Evolutionary conservation across 2,113 vertebrate species (phyloP), one percentile per base, ranked within the genome.

Genomic region (Bambusicola thoracicus): DNA sequence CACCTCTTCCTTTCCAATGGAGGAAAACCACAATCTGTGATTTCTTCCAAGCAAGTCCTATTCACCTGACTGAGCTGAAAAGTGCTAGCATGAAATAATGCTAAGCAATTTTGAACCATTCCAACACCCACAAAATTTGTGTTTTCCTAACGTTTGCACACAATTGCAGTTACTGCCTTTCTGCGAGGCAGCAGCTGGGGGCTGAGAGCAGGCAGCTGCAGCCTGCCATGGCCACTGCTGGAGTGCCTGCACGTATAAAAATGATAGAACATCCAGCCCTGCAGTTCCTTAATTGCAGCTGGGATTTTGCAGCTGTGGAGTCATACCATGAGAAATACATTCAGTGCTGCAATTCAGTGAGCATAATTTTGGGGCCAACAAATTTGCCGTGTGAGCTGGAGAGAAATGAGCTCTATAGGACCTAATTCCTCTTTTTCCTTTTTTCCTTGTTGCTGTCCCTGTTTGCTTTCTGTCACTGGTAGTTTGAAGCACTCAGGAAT

Each of bases 171-270:
- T 56, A 13, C 84, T 86, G 92, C 66, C 68, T 92, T 91, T 94
- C 93, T 97, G 87, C 82, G 90, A 72, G 69, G 9, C 79, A 95
- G 95, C 97, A 98, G 97, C 97, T 97, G 97, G 97, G 81, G 73
- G 80, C 81, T 95, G 95, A 40, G 81, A 86, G 84, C 89, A 62
- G 70, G 87, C 92, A 98, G 97, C 97, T 98, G 97, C 94, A 95
- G 94, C 63, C 96, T 91, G 94, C 92, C 69, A 44, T 69, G 73
- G 85, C 66, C 92, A 87, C 93, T 9, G 16, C 95, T 95, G 82
- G 90, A 92, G 92, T 63, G 94, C 63, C 92, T 87, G 66, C 51
- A 21, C 27, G 49, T 40, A 73, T 9, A 94, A 92, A 92, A 90
- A 74, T 89, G 95, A 97, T 81, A 10, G 44, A 92, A 80, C 41